phyloP scores from a whole-genome alignment of 2,113 vertebrate species.

The Nyctibius bracteatus region DNA sequence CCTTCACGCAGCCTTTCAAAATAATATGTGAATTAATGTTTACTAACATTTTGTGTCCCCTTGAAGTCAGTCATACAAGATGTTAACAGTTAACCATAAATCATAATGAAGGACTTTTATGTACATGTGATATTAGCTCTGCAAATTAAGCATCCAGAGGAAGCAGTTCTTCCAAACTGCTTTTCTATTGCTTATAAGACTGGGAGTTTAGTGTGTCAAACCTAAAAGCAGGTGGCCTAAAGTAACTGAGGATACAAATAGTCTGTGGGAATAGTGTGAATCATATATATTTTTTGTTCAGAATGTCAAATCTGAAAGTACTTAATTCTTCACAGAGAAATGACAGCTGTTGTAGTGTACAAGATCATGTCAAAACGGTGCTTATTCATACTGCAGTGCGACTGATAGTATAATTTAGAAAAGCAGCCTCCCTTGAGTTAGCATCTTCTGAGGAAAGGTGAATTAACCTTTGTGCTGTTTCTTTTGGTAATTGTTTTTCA shows the following conservation, averaged over 20 bases:
- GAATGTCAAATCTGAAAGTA: not conserved
- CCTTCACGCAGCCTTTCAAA: not conserved
- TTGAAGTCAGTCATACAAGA: not conserved
- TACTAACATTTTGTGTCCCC: not conserved
- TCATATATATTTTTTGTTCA: not conserved
- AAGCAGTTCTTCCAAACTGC: not conserved
- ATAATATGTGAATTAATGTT: not conserved
- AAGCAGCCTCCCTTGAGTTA: not conserved
- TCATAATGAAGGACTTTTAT: not conserved
- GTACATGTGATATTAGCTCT: not conserved
- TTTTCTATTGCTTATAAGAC: not conserved
- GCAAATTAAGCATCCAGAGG: not conserved
- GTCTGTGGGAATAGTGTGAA: not conserved
- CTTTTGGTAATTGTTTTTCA: not conserved
- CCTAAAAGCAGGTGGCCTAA: not conserved
- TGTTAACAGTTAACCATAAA: not conserved
- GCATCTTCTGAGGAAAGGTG: not conserved
- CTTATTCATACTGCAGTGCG: not conserved
- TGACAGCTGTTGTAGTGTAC: not conserved
- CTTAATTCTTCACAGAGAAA: not conserved
- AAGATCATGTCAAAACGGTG: not conserved
- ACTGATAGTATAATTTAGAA: not conserved
- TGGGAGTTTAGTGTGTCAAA: not conserved
- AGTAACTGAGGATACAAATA: not conserved
- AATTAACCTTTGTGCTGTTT: not conserved